phyloP scores from a whole-genome alignment of 2,113 vertebrate genomes.

The Pandion haliaetus region DNA sequence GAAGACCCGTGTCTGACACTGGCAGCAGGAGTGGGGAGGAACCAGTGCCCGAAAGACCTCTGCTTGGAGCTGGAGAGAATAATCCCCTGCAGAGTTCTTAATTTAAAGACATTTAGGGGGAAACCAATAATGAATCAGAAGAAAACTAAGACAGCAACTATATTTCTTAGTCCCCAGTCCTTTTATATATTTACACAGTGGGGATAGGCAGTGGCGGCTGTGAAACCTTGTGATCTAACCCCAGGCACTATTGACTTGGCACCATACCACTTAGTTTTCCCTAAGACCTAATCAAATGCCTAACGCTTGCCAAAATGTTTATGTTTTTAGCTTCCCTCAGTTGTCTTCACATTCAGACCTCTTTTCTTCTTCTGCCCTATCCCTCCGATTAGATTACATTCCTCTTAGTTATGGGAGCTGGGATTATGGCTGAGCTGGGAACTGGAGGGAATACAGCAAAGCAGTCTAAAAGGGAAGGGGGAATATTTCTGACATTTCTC shows the following conservation, averaged over 20 bases:
- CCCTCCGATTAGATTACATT: conserved; percentile 11
- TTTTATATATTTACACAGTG: background rate
- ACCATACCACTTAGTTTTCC: conserved; percentile 17
- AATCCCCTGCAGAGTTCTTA: background rate
- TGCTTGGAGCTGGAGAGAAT: background rate
- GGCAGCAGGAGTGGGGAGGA: background rate
- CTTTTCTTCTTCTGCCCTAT: background rate
- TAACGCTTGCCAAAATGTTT: conserved; percentile 24
- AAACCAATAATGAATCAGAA: background rate
- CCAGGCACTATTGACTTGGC: conserved; percentile 49
- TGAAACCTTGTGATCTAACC: conserved; percentile 12
- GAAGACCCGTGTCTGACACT: accelerated
- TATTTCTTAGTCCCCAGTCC: background rate
- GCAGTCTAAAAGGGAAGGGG: background rate
- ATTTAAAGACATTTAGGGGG: background rate
- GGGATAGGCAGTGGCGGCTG: background rate
- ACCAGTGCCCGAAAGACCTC: background rate
- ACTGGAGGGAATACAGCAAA: conserved; percentile 37
- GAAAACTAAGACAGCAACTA: background rate
- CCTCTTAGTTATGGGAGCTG: background rate
- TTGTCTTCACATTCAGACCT: conserved; percentile 4
- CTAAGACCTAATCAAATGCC: conserved; percentile 47
- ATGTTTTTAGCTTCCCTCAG: background rate
- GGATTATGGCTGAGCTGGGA: background rate
- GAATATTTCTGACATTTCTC: conserved; percentile 36